These are phyloP conservation scores for Empidonax alnorum DNA, from an alignment of 2,113 vertebrate genomes.

Conservation along the genomic window DNA sequence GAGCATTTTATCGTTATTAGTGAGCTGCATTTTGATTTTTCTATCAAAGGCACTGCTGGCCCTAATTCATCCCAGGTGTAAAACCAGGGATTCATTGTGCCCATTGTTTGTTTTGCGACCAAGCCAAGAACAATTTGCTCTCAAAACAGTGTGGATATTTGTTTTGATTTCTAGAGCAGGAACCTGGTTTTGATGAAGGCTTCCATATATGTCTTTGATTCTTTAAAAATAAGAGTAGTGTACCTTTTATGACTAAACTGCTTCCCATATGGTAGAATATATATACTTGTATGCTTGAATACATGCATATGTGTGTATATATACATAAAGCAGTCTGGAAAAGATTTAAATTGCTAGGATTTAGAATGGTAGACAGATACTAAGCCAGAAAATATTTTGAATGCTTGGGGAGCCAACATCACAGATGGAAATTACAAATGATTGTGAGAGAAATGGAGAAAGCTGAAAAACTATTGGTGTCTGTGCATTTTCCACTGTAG, in stretches of 20 bases:
- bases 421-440: not conserved
- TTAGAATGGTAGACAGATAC: not conserved
- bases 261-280: not conserved
- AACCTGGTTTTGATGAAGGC: not conserved
- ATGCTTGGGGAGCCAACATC: not conserved
- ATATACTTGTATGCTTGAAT: not conserved
- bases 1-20: constrained; percentile 27
- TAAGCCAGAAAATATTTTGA: not conserved
- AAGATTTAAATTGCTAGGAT: not conserved
- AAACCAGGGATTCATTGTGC: not conserved
- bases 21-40: constrained; percentile 49
- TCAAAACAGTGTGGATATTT: not conserved
- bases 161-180: not conserved
- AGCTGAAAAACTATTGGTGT: not conserved
- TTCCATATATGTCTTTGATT: not conserved
- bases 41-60: not conserved
- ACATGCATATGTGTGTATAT: not conserved
- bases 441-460: not conserved
- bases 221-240: not conserved
- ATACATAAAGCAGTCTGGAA: not conserved
- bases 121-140: not conserved
- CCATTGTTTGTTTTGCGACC: not conserved
- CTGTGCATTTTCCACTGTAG: not conserved
- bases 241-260: not conserved
- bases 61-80: constrained; percentile 26